Conservation (phyloP, 2,113 vertebrate genomes). For the Dolichotis patagonum region DNA sequence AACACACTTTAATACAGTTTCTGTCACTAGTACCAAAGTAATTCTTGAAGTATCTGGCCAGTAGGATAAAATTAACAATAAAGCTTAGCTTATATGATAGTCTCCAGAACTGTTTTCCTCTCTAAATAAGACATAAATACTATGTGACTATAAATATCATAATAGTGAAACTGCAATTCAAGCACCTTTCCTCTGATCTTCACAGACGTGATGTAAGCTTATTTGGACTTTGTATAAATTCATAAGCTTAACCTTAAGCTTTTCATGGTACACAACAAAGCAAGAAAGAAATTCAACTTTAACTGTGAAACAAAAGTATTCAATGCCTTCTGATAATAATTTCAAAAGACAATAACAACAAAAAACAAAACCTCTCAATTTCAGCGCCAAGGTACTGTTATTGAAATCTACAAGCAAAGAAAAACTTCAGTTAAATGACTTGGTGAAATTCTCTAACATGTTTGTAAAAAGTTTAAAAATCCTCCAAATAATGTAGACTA, state of each 20-base stretch:
- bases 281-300: conserved; percentile 36
- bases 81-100: neutral
- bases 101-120: neutral
- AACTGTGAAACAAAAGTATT: conserved; percentile 42
- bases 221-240: conserved; percentile 29
- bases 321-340: conserved; percentile 25
- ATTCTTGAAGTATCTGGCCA: neutral
- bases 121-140: neutral
- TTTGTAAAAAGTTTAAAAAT: conserved; percentile 31
- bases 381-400: conserved; percentile 20
- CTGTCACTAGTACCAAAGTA: neutral
- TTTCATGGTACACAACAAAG: neutral
- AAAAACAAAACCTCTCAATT: neutral
- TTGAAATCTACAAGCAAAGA: conserved; percentile 51
- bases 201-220: neutral
- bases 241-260: conserved; percentile 2
- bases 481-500: neutral
- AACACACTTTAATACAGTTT: conserved; percentile 9
- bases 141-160: neutral
- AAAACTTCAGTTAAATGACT: conserved; percentile 7
- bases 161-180: neutral
- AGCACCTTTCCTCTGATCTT: neutral
- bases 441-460: neutral
- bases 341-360: neutral
- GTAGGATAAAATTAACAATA: conserved; percentile 28